Evolutionary conservation across 2,888 invertebrate genomes (phyloP).

Genomic region (Barypeithes pellucidus): DNA sequence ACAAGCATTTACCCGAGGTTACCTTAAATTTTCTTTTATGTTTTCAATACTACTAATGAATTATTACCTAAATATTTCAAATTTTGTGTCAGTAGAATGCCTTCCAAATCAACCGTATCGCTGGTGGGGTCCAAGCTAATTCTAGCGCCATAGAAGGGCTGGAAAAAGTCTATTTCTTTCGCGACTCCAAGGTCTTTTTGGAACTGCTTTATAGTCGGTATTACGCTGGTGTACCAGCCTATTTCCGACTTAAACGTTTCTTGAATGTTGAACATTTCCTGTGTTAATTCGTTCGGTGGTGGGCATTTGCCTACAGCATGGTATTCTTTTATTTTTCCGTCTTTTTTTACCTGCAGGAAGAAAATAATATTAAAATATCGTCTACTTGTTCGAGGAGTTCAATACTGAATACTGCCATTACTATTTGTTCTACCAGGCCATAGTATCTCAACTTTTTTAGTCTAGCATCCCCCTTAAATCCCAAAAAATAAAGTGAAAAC

Average conservation of each 20-base stretch:
- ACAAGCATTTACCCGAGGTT: too few species aligned
- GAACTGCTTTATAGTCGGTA: constrained; percentile 69
- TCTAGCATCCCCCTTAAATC: too few species aligned
- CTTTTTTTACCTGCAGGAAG: constrained; percentile 31
- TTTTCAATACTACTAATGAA: too few species aligned
- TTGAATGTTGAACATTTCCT: constrained; percentile 71
- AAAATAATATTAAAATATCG: too few species aligned
- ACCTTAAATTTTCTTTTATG: too few species aligned
- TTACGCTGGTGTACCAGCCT: constrained; percentile 71
- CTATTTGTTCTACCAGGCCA: too few species aligned
- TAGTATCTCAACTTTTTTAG: too few species aligned
- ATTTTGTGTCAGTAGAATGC: too few species aligned
- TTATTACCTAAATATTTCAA: constrained; percentile 65
- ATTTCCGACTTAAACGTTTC: constrained; percentile 73
- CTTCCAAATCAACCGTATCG: constrained; percentile 70
- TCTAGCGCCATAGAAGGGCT: too few species aligned
- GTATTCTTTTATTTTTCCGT: constrained; percentile 35
- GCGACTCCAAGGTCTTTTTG: constrained; percentile 69
- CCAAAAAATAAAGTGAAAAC: too few species aligned
- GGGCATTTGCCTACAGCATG: constrained; percentile 50
- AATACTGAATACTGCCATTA: too few species aligned
- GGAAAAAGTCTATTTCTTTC: constrained; percentile 68
- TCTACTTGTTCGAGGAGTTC: too few species aligned
- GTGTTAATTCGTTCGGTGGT: constrained; percentile 52
- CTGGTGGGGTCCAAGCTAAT: constrained; percentile 55